phyloP scores from a whole-genome alignment of 2,888 invertebrate genomes.

The Drosophila demipolita region DNA sequence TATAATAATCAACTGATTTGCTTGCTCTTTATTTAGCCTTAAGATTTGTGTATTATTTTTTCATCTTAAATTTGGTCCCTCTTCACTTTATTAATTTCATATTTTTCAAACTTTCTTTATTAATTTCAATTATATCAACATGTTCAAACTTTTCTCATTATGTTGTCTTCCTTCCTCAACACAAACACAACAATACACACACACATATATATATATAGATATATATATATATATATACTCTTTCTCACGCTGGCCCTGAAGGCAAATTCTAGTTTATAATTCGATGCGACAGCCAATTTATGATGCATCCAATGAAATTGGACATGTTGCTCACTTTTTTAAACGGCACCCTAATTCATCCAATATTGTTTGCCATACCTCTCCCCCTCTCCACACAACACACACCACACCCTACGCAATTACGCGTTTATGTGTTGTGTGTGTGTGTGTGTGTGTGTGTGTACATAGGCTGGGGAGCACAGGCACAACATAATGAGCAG shows the following conservation, averaged over 20 bases:
- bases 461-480: conserved; percentile 36
- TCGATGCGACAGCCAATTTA: conserved; percentile 60
- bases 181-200: background rate
- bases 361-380: conserved; percentile 11
- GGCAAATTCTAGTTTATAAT: conserved; percentile 55
- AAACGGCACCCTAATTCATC: conserved; percentile 37
- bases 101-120: background rate
- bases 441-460: background rate
- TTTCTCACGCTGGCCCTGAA: conserved; percentile 50
- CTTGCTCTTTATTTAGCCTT: background rate
- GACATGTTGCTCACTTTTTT: conserved; percentile 60
- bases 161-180: background rate
- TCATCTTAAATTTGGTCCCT: background rate
- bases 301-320: conserved; percentile 52
- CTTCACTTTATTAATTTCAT: background rate
- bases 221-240: background rate
- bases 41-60: background rate
- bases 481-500: background rate
- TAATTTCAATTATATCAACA: conserved; percentile 3
- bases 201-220: background rate
- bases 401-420: background rate
- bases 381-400: background rate
- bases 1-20: background rate
- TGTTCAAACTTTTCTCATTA: conserved; percentile 6
- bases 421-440: background rate